Base-by-base conservation (phyloP, 2,888 invertebrate genomes). In the Acronicta alni region DNA sequence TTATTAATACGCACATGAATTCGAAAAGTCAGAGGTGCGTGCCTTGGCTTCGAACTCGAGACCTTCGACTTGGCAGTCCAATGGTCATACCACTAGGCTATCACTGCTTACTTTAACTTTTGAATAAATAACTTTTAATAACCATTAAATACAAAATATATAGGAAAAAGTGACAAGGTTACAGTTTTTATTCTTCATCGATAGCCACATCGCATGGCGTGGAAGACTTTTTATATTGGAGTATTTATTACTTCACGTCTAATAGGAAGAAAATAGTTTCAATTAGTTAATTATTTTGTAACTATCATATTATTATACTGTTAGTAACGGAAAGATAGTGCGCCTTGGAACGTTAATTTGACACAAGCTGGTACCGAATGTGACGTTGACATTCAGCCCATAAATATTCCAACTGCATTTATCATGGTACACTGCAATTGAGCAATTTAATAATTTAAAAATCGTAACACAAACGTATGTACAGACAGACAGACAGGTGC, bases 401-500 rank as follows among this genome's bases (percentile, higher is more conserved):
- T 68, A 59, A 45, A 59, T 68, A 59, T 72, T 45, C 43, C 49
- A 65, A 43, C 16, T 15, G 35, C 55, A 41, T 18, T 17, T 38
- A 17, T 35, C 23, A 32, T 35, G 7, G 23, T 48, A 35, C 18
- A 51, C 32, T 26, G 42, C 66, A 65, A 68, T 68, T 72, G 72
- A 68, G 72, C 59, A 68, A 68, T 68, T 68, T 66, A 18, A 59
- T 66, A 68, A 72, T 68, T 71, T 72, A 68, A 68, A 71, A 67
- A 67, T 70, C 65, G 71, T 52, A 71, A 43, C 53, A 15, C 35
- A 57, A 57, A 38, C 53, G 32, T 42, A 70, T 17, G 48, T 46
- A 53, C 44, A 5, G 17, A 14, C 43, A 46, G 17, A 10, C 20
- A 43, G 47, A 56, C 77, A 76, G 77, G 63, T 74, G 74, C 66